phyloP scores from a whole-genome alignment of 2,797 vertebrate genomes.

The Buceros bicornis region DNA sequence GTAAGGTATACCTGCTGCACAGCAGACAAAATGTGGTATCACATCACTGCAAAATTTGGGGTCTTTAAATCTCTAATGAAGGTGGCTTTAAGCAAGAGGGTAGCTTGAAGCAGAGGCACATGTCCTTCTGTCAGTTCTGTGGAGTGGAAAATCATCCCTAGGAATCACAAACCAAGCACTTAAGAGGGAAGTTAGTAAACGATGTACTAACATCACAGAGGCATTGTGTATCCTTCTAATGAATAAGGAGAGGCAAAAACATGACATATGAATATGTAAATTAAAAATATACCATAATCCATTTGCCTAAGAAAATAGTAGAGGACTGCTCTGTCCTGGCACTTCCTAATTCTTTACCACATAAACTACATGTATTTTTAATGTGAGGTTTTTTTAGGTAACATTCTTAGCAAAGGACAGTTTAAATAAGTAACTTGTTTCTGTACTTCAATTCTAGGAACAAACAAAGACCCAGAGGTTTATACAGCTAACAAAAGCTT shows the following conservation, averaged over 20 bases:
- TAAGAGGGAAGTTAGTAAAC: neutral
- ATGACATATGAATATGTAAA: neutral
- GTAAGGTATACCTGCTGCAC: neutral
- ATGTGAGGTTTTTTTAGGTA: neutral
- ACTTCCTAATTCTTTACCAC: slow-evolving; percentile 7
- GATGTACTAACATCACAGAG: neutral
- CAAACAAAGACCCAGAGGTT: neutral
- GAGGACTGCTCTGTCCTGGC: neutral
- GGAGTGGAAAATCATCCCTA: neutral
- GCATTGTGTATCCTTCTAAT: neutral
- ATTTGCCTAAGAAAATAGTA: neutral
- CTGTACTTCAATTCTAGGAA: neutral
- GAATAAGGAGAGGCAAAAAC: neutral
- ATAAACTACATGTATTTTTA: neutral
- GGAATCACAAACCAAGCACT: neutral
- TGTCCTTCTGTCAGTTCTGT: neutral
- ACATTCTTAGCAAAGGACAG: neutral
- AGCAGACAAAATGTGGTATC: neutral
- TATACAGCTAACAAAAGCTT: neutral
- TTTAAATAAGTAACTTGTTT: neutral
- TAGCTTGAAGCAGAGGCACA: neutral
- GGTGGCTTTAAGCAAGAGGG: neutral
- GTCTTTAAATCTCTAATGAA: neutral
- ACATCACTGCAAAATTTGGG: neutral
- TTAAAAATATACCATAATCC: neutral